These are phyloP conservation scores for Holothuria scabra DNA, from an alignment of 53 echinoderm and acorn worm genomes.

Conservation along the genomic window DNA sequence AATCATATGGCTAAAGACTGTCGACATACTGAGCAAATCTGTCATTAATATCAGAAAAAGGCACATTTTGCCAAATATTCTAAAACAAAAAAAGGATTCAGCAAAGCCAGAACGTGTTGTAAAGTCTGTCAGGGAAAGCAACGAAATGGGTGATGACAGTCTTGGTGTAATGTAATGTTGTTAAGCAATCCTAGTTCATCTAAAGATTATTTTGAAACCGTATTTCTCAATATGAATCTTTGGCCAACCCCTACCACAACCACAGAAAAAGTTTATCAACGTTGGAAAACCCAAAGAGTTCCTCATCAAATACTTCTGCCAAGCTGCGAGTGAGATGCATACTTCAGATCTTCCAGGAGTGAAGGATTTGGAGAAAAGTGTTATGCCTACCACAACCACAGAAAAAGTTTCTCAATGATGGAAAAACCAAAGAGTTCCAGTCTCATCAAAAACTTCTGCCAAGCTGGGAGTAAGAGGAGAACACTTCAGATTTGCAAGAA, in stretches of 20 bases:
- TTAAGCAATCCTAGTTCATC: not conserved
- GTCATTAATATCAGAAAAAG: conserved; percentile 30
- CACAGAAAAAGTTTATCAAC: not conserved
- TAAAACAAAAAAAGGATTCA: conserved; percentile 32
- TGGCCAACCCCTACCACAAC: conserved; percentile 20
- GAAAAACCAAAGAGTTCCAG: conserved; percentile 4
- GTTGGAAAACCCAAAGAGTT: conserved; percentile 5
- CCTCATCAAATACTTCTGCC: not conserved
- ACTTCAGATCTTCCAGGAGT: conserved; percentile 9
- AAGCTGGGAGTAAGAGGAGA: conserved; percentile 1
- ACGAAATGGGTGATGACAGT: not conserved
- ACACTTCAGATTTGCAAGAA: conserved; percentile 5
- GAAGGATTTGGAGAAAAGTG: conserved; percentile 4
- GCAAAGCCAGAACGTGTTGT: not conserved
- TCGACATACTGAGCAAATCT: conserved; percentile 1
- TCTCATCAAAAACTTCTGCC: not conserved
- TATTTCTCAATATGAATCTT: not conserved
- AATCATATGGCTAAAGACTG: conserved; percentile 33
- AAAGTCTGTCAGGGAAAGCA: conserved; percentile 21
- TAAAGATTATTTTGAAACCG: conserved; percentile 4
- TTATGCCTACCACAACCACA: not conserved
- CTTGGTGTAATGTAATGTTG: conserved; percentile 11
- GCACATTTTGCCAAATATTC: conserved; percentile 42
- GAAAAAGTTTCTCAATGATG: conserved; percentile 17
- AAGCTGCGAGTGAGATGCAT: conserved; percentile 6